A percentile compares a stretch with the other conserved stretches of the same genome.
These are phyloP conservation scores for Eumaeus atala DNA, from an alignment of 1,140 invertebrate genomes.

Conservation along the genomic window DNA sequence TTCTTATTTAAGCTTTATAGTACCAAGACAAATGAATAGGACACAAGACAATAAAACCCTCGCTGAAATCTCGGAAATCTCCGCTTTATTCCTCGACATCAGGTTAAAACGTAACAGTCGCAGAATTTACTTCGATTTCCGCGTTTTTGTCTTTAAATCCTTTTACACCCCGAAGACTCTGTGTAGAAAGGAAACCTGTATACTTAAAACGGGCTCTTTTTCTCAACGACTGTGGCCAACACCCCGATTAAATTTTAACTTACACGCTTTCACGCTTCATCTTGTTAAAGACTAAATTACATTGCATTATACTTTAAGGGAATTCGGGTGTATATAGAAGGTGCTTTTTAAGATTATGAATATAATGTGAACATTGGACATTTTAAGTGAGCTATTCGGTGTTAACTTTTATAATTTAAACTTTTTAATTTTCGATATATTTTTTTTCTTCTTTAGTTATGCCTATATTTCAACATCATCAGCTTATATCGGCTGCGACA, in stretches of 20 bases:
- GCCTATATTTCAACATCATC: too few species aligned
- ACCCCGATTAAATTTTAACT: constrained; percentile 39
- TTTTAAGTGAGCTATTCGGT: background rate
- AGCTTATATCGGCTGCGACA: too few species aligned
- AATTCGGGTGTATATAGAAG: constrained; percentile 1
- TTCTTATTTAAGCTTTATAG: too few species aligned
- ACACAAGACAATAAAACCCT: background rate
- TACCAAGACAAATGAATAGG: too few species aligned
- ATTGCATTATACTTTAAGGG: constrained; percentile 19
- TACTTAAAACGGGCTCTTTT: constrained; percentile 45
- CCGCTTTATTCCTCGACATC: constrained; percentile 25
- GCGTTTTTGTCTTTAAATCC: constrained; percentile 52
- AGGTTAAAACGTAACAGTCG: constrained; percentile 19
- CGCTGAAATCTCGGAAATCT: constrained; percentile 30
- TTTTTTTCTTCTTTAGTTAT: too few species aligned
- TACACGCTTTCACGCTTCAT: constrained; percentile 31
- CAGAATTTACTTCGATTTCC: constrained; percentile 34
- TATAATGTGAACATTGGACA: constrained; percentile 14
- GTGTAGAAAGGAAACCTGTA: constrained; percentile 43
- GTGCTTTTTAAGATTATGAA: constrained; percentile 7
- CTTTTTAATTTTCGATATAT: too few species aligned
- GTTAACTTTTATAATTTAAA: constrained; percentile 8
- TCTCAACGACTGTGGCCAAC: constrained; percentile 29
- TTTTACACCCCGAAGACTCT: constrained; percentile 43
- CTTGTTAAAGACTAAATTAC: constrained; percentile 39